Conservation (phyloP, 2,797 vertebrate species). For the Amblyopsis hoosieri region DNA sequence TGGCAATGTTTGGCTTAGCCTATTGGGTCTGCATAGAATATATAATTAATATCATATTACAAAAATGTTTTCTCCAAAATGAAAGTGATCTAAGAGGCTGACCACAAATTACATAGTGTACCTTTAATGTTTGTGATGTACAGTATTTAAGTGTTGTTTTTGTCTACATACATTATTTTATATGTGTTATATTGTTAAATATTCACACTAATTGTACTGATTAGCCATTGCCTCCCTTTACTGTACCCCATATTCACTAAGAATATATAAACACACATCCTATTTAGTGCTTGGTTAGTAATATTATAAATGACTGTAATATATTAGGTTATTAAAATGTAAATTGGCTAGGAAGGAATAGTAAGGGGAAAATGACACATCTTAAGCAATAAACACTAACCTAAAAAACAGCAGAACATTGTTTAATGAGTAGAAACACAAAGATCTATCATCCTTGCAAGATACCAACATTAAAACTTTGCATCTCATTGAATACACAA, state of each 20-base stretch:
- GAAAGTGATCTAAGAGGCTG: too few species aligned
- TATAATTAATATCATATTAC: too few species aligned
- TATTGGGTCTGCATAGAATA: too few species aligned
- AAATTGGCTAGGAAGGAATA: constrained; percentile 45
- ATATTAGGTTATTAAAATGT: constrained; percentile 57
- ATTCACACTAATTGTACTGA: constrained; percentile 18
- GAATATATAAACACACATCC: constrained; percentile 39
- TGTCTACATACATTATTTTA: not conserved
- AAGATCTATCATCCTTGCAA: constrained; percentile 47
- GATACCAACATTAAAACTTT: constrained; percentile 49
- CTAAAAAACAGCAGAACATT: constrained; percentile 39
- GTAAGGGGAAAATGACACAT: constrained; percentile 29
- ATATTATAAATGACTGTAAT: constrained; percentile 56
- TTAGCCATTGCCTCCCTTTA: constrained; percentile 25
- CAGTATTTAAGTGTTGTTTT: too few species aligned
- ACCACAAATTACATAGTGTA: too few species aligned
- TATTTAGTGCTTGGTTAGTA: constrained; percentile 31
- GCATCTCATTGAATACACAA: constrained; percentile 38
- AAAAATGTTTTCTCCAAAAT: too few species aligned
- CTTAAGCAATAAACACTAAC: constrained; percentile 42
- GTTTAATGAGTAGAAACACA: constrained; percentile 47
- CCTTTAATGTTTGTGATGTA: too few species aligned
- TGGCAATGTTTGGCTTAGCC: too few species aligned
- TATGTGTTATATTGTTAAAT: not conserved
- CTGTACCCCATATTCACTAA: constrained; percentile 4